A percentile compares a stretch with the other conserved stretches of the same genome.
Conservation (phyloP, 2,113 vertebrate species). For the Onychostoma macrolepis region DNA sequence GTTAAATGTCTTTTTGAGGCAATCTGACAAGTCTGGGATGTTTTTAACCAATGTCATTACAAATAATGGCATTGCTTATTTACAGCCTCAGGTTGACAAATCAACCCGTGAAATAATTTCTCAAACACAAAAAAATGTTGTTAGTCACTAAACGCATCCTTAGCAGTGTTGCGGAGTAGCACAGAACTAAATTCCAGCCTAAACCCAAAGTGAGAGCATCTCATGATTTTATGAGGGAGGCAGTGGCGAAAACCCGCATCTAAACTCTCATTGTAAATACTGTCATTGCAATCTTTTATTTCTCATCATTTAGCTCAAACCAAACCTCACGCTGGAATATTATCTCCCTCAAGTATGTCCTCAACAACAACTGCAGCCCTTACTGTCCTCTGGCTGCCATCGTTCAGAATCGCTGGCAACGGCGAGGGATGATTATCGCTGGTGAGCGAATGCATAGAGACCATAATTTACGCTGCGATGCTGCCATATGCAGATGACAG, state of each 20-base stretch:
- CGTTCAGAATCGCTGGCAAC: neutral
- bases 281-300: conserved; percentile 46
- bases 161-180: neutral
- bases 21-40: neutral
- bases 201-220: conserved; percentile 30
- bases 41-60: neutral
- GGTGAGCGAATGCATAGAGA: neutral
- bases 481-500: conserved; percentile 18
- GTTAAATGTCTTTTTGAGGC: neutral
- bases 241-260: conserved; percentile 34
- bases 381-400: conserved; percentile 32
- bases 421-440: conserved; percentile 17
- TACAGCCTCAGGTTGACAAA: conserved; percentile 15
- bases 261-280: conserved; percentile 40
- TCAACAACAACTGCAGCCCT: neutral
- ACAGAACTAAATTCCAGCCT: neutral
- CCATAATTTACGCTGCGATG: neutral
- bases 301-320: conserved; percentile 43
- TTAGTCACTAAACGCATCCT: conserved; percentile 4
- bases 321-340: conserved; percentile 49
- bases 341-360: conserved; percentile 49
- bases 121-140: neutral
- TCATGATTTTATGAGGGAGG: conserved; percentile 4
- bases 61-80: neutral
- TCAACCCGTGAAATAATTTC: neutral